These are phyloP conservation scores for Patella depressa DNA, from an alignment of 2,888 invertebrate species.

Conservation along the genomic window DNA sequence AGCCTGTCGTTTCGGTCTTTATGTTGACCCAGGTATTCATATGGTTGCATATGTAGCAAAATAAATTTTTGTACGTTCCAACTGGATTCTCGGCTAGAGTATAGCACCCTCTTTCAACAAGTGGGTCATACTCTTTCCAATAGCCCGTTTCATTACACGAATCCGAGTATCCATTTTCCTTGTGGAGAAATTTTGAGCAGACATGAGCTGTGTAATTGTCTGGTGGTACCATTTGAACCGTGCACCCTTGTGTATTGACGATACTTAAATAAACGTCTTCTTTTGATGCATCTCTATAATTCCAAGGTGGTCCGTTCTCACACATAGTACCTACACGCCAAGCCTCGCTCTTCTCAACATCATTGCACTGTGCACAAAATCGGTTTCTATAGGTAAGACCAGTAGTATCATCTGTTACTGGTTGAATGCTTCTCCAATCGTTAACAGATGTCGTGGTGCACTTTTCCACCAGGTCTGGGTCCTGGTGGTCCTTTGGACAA, in stretches of 20 bases:
- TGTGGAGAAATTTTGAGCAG: neutral
- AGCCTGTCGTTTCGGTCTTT: neutral
- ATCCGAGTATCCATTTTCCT: no score
- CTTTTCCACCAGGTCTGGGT: neutral
- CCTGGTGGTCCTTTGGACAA: neutral
- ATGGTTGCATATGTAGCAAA: slow-evolving; percentile 13
- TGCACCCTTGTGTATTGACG: neutral
- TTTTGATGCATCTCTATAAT: neutral
- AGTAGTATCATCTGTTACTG: neutral
- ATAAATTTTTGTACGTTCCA: neutral
- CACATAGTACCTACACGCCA: neutral
- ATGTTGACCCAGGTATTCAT: neutral
- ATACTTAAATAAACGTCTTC: neutral
- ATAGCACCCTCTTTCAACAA: neutral
- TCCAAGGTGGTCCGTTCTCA: neutral
- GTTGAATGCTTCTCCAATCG: neutral
- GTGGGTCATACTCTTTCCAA: neutral
- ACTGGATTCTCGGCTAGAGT: neutral
- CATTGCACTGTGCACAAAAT: slow-evolving; percentile 9
- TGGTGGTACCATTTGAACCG: neutral
- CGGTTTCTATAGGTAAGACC: slow-evolving; percentile 13
- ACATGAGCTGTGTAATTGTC: neutral
- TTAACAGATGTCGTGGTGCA: neutral
- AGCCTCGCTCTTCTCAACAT: neutral
- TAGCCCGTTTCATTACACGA: slow-evolving; percentile 1